These are phyloP conservation scores for Thereva nobilitata DNA, from an alignment of 2,888 invertebrate genomes.

Conservation along the genomic window DNA sequence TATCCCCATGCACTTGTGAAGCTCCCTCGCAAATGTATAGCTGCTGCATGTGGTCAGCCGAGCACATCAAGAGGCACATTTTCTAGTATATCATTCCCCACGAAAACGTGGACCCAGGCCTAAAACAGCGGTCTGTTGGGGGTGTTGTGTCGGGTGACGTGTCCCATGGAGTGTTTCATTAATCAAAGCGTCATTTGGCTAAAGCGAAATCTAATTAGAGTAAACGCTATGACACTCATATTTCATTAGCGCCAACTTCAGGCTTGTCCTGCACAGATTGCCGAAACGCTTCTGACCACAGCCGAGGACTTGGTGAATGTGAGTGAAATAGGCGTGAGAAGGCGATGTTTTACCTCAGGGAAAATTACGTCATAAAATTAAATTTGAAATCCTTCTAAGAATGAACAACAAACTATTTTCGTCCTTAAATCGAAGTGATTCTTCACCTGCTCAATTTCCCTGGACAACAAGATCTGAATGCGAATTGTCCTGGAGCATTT, in stretches of 20 bases:
- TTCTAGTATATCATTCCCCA: background rate
- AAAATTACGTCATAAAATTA: background rate
- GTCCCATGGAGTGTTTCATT: conserved; percentile 40
- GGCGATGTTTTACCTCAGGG: background rate
- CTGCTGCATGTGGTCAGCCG: too few species aligned
- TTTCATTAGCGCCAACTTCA: conserved; percentile 28
- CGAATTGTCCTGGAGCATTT: too few species aligned
- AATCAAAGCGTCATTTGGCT: conserved; percentile 47
- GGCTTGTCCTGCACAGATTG: conserved; percentile 20
- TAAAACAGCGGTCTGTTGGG: background rate
- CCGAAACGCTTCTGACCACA: conserved; percentile 22
- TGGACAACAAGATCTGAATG: too few species aligned
- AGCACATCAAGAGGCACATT: too few species aligned
- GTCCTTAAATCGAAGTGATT: conserved; percentile 13
- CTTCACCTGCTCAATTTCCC: too few species aligned
- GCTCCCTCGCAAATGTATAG: too few species aligned
- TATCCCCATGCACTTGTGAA: too few species aligned
- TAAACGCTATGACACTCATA: conserved; percentile 43
- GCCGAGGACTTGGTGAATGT: background rate
- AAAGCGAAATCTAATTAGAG: conserved; percentile 47
- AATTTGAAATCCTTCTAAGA: too few species aligned
- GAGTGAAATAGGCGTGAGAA: background rate
- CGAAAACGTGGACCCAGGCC: background rate
- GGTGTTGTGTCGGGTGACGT: conserved; percentile 16
- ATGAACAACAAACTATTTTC: conserved; percentile 14